phyloP scores from a whole-genome alignment of 2,888 invertebrate genomes.

The Drosophila barbarae region DNA sequence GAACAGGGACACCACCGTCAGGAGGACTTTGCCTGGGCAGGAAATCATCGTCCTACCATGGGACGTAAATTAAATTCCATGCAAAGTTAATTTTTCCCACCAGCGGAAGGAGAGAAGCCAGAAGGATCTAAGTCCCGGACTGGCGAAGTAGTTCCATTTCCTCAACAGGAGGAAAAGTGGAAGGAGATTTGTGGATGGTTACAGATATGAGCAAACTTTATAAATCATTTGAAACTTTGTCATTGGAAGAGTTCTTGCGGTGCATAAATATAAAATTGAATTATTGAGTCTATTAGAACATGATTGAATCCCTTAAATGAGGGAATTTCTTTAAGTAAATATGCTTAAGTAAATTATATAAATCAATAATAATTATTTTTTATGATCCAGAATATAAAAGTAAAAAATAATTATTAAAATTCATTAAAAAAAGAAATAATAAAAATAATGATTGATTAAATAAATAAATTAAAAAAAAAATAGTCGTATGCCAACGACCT shows the following conservation, averaged over 20 bases:
- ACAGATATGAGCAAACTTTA: conserved; percentile 26
- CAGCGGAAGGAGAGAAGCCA: conserved; percentile 10
- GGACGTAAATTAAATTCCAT: conserved; percentile 77
- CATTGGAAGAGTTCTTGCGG: neutral
- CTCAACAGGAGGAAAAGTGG: neutral
- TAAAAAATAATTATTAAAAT: too few species aligned
- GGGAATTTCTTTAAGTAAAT: neutral
- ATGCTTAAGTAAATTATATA: neutral
- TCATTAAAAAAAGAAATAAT: too few species aligned
- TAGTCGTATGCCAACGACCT: too few species aligned
- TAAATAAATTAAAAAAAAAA: too few species aligned
- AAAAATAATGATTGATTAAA: too few species aligned
- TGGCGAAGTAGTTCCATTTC: conserved; percentile 30
- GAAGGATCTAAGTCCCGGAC: conserved; percentile 28
- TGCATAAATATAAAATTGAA: conserved; percentile 11
- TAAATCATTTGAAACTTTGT: conserved; percentile 27
- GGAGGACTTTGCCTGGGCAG: conserved; percentile 62
- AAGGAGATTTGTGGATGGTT: conserved; percentile 3
- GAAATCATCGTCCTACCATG: conserved; percentile 73
- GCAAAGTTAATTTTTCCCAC: conserved; percentile 68
- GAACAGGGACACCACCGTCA: conserved; percentile 4
- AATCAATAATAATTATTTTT: too few species aligned
- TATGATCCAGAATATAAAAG: too few species aligned
- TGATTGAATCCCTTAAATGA: conserved; percentile 1
- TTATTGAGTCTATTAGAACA: neutral